phyloP scores from a whole-genome alignment of 2,113 vertebrate species.

The Silurus asotus region DNA sequence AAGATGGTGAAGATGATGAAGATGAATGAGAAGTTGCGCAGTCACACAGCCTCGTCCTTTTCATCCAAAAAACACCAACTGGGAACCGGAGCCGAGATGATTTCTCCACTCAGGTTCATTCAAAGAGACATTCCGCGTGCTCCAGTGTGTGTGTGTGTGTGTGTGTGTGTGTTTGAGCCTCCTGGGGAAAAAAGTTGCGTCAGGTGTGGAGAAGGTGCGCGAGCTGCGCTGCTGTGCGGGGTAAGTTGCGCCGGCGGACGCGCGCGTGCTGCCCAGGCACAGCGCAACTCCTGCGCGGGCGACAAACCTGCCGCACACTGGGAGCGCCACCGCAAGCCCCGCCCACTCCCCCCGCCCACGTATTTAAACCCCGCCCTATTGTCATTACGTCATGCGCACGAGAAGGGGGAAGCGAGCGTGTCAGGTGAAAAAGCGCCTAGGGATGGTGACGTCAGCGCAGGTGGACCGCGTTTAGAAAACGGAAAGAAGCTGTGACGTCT shows the following conservation, averaged over 20 bases:
- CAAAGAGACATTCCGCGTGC: neutral
- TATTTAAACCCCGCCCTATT: no score
- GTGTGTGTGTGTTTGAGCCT: neutral
- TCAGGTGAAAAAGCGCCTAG: neutral
- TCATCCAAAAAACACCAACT: neutral
- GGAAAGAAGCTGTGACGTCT: no score
- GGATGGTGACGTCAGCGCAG: neutral
- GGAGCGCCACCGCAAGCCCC: neutral
- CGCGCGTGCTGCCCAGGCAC: constrained; percentile 22
- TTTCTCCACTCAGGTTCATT: neutral
- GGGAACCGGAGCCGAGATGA: neutral
- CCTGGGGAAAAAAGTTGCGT: neutral
- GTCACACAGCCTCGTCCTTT: constrained; percentile 4
- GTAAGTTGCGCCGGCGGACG: constrained; percentile 28
- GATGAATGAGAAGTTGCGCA: neutral
- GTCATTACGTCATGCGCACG: constrained; percentile 1
- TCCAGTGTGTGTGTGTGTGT: neutral
- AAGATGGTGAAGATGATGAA: neutral
- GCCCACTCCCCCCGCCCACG: neutral
- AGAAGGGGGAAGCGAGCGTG: neutral
- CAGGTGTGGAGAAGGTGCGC: neutral
- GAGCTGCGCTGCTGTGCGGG: constrained; percentile 4
- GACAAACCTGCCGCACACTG: constrained; percentile 13
- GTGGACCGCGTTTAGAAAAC: neutral
- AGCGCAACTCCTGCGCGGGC: constrained; percentile 26